Percentiles rank a stretch among this genome's conserved stretches.
Evolutionary conservation across 1,140 invertebrate species (phyloP).

Genomic region (Aphis gossypii): DNA sequence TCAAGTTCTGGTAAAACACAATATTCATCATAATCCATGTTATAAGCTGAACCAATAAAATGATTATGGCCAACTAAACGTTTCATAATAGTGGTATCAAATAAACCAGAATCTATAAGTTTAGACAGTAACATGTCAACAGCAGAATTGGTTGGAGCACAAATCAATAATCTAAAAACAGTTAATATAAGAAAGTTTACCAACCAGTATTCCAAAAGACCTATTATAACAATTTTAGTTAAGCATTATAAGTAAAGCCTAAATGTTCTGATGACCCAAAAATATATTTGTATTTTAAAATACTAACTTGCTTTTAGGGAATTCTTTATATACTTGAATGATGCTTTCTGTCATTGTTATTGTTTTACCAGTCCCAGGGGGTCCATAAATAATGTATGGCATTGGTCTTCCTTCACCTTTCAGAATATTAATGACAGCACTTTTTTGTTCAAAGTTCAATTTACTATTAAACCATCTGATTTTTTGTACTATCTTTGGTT

Average conservation of each 20-base stretch:
- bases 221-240: not conserved
- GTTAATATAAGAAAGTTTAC: not conserved
- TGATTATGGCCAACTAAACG: conserved; percentile 38
- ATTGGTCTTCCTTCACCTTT: conserved; percentile 74
- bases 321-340: conserved; percentile 75
- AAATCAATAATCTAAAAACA: conserved; percentile 36
- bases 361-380: conserved; percentile 97
- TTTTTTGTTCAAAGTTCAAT: conserved; percentile 82
- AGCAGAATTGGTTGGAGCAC: conserved; percentile 54
- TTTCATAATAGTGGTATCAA: conserved; percentile 8
- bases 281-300: not conserved
- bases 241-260: not conserved
- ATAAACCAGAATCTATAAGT: conserved; percentile 30
- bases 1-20: conserved; percentile 32
- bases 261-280: not conserved
- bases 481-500: conserved; percentile 59
- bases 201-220: not conserved
- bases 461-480: conserved; percentile 75
- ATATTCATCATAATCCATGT: conserved; percentile 40
- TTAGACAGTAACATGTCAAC: conserved; percentile 21
- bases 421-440: conserved; percentile 81
- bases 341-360: conserved; percentile 87
- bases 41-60: conserved; percentile 14
- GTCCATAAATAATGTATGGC: conserved; percentile 92
- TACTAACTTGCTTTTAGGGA: conserved; percentile 69